Base-by-base conservation (phyloP, 2,888 invertebrate species). In the Adineta ricciae region DNA sequence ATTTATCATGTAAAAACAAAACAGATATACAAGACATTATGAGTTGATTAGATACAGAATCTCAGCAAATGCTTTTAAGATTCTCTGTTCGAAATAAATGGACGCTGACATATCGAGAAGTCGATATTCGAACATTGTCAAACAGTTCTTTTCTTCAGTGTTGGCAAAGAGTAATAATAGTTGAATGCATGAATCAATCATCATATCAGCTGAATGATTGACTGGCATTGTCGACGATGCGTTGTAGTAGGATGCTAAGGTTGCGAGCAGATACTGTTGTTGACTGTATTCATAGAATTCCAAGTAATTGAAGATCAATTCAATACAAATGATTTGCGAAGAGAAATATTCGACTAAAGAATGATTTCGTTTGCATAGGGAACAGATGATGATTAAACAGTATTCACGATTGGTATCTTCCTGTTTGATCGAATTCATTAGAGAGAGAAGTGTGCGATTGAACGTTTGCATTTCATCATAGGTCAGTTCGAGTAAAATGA, bases 141-240 rank as follows among this genome's bases (percentile, higher is more conserved):
- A 73, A 73, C 19, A 73, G 9, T 38, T 73, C 7, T 38, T 36
- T 24, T 38, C 38, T 73, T 73, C 21, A 73, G 38, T 73, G 11
- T 16, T 2, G 9, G 73, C 73, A 24, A 36, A 38, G 36, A 73
- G 8, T 38, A 38, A 38, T 38, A 73, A 73, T 21, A 36, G 7
- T 73, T 36, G 38, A 73, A 73, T 73, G 38, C 73, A 73, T 73
- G 73, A 38, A 73, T 73, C 73, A 73, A 73, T 38, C 73, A 73
- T 73, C 73, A 73, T 73, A 73, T 73, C 73, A 38, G 36, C 19
- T 38, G 73, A 73, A 38, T 73, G 73, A 73, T 73, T 73, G 8
- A 73, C 38, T 38, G 21, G 16, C 21, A 9, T 11, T 73, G 73
- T 21, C 24, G 56, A 16, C 24, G 36, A 27, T 73, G 73, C 36